These are phyloP conservation scores for Maniola jurtina DNA, from an alignment of 1,140 invertebrate genomes.

Conservation along the genomic window DNA sequence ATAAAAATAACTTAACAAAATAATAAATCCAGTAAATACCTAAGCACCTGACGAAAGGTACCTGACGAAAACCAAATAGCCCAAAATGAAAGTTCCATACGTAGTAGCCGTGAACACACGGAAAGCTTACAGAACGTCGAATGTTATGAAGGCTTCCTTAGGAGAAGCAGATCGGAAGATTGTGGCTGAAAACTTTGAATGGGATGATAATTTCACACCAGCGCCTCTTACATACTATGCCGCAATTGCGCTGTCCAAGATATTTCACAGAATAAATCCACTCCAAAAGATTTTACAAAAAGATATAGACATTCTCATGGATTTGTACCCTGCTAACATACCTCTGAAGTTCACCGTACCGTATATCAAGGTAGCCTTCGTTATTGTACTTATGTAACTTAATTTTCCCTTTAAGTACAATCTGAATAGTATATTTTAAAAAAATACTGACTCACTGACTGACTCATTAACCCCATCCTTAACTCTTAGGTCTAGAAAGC, in stretches of 20 bases:
- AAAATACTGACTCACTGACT: background rate
- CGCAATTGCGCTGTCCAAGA: slow-evolving; percentile 48
- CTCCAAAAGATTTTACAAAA: slow-evolving; percentile 60
- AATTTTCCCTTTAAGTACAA: background rate
- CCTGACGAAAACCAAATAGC: slow-evolving; percentile 11
- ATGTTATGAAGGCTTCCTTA: slow-evolving; percentile 45
- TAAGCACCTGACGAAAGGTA: no score
- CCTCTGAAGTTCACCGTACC: slow-evolving; percentile 63
- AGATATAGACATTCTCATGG: slow-evolving; percentile 69
- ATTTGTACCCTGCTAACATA: slow-evolving; percentile 67
- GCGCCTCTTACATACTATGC: slow-evolving; percentile 62
- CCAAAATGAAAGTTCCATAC: slow-evolving; percentile 66
- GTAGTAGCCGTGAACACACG: slow-evolving; percentile 52
- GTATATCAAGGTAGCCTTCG: slow-evolving; percentile 51
- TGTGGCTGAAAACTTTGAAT: slow-evolving; percentile 68
- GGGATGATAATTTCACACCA: slow-evolving; percentile 62
- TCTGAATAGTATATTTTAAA: background rate
- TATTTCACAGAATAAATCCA: slow-evolving; percentile 66
- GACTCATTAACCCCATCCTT: no score
- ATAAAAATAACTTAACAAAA: no score
- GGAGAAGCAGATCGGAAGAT: slow-evolving; percentile 54
- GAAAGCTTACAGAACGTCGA: slow-evolving; percentile 50
- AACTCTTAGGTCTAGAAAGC: no score
- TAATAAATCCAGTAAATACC: no score
- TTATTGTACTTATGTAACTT: background rate